Conservation (phyloP, 2,113 vertebrate species). For the Opisthocomus hoazin region DNA sequence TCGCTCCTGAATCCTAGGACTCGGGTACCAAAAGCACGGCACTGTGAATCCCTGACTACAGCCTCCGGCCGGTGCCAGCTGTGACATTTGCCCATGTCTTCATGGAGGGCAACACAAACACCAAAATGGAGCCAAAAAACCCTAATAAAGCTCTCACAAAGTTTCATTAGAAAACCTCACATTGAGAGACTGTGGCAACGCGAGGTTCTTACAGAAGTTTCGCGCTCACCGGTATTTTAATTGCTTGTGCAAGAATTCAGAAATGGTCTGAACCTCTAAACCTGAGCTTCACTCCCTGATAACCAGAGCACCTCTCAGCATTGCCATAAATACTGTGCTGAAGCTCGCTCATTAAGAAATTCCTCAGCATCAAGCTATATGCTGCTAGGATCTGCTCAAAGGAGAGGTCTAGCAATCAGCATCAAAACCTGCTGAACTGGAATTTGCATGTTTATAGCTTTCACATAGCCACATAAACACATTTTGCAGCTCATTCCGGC, state of each 20-base stretch:
- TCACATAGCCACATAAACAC: neutral
- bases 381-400: neutral
- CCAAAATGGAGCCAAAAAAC: neutral
- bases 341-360: neutral
- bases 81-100: neutral
- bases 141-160: neutral
- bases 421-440: neutral
- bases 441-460: neutral
- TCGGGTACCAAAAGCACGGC: neutral
- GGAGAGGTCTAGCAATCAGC: neutral
- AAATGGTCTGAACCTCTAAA: neutral
- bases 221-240: neutral
- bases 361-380: neutral
- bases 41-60: neutral
- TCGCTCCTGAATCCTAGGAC: neutral
- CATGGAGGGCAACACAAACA: neutral
- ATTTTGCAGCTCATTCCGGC: neutral
- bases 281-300: neutral
- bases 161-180: neutral
- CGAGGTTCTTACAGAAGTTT: neutral
- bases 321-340: neutral
- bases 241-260: neutral
- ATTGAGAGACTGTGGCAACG: rapidly evolving
- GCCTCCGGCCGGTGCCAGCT: neutral
- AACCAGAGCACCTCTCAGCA: neutral